phyloP scores from a whole-genome alignment of 2,113 vertebrate species.

The Colius striatus region DNA sequence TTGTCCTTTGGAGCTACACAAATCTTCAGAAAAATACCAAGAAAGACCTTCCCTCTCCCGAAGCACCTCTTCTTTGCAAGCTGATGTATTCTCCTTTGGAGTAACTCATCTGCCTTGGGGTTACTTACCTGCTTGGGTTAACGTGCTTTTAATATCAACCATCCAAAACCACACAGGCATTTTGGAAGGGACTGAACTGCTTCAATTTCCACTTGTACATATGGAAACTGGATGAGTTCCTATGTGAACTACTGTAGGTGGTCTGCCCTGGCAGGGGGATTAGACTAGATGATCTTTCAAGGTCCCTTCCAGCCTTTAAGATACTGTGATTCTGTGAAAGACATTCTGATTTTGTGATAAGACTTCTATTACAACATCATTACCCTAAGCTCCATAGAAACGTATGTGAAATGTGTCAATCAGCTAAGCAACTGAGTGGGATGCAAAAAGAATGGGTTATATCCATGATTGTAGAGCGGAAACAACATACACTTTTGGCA shows the following conservation, averaged over 20 bases:
- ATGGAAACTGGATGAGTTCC: not conserved
- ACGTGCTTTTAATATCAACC: not conserved
- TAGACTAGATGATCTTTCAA: too few species aligned
- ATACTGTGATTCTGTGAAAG: too few species aligned
- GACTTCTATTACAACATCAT: not conserved
- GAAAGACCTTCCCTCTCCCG: not conserved
- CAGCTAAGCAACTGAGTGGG: not conserved
- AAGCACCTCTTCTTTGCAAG: not conserved
- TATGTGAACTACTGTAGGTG: too few species aligned
- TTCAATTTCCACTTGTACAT: not conserved
- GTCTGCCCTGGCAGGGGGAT: too few species aligned
- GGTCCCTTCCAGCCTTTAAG: too few species aligned
- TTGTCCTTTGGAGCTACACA: not conserved
- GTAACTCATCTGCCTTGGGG: not conserved
- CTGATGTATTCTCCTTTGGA: fast-evolving
- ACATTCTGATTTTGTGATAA: not conserved
- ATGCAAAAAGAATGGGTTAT: not conserved
- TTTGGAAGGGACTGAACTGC: not conserved
- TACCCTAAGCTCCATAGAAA: not conserved
- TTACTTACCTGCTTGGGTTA: not conserved
- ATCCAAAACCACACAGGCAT: not conserved
- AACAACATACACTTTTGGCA: not conserved
- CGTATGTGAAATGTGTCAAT: not conserved
- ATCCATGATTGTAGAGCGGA: not conserved
- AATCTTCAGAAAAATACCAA: not conserved